Base-by-base conservation (phyloP, 1,140 invertebrate genomes). In the Drosophila tani region DNA sequence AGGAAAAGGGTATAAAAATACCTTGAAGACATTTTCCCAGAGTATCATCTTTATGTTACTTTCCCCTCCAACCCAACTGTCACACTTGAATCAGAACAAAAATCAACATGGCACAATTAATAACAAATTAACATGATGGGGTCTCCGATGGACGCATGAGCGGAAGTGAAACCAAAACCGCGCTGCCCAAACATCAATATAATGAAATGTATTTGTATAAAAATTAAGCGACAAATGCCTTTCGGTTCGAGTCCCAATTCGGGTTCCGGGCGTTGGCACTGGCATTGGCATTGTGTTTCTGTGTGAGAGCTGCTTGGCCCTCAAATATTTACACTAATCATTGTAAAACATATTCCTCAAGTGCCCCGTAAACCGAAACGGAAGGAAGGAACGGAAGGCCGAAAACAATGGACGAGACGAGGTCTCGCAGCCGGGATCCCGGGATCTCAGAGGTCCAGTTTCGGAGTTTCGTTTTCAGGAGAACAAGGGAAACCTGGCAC, bases 51-150 rank as follows among this genome's bases (percentile, higher is more conserved):
- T 12, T 7, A 5, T 40, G 19, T 55, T 38, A 38, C n/a, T n/a
- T 27, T 12, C 0, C n/a, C 50, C 24, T 35, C 17, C 60, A 49
- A 46, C 27, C 40, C 32, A 45, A 47, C 75, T 14, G 32, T 21
- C 17, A 43, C 57, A 45, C 45, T 50, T 50, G 46, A 67, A 82
- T 67, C 62, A 80, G 75, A 68, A 80, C 51, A 81, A 46, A 78
- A 82, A 69, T 79, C 63, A 75, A 65, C 50, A 51, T 50, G 49
- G 64, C 56, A 91, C 91, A 92, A 92, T 92, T 92, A 91, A 92
- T 91, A 92, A 85, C 91, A 92, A 92, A 92, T 92, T 92, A 92
- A 91, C 91, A 88, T 88, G 85, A 85, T 91, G 84, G 67, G 38
- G 74, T 74, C 27, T 12, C 14, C 17, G 19, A n/a, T 43, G 38